phyloP scores from a whole-genome alignment of 64 coral and sea anemone genomes.

The Pachyseris speciosa region DNA sequence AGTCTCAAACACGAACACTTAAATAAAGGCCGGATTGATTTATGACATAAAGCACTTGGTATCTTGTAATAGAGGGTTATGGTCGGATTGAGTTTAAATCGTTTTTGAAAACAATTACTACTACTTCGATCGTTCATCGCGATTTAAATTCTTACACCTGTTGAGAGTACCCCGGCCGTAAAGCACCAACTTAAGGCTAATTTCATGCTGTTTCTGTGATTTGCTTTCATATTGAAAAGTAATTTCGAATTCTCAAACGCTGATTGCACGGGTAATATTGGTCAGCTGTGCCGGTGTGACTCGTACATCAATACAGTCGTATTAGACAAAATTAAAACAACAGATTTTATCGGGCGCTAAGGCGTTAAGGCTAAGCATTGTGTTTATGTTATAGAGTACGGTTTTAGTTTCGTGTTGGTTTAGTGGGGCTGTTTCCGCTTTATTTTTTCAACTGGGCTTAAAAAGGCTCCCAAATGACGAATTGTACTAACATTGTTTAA shows the following conservation, averaged over 20 bases:
- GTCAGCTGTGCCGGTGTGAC: conserved; percentile 12
- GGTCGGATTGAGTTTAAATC: neutral
- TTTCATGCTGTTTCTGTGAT: neutral
- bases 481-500: neutral
- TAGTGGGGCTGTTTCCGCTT: neutral
- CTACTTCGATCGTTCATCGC: no score
- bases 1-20: neutral
- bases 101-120: neutral
- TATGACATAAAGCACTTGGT: neutral
- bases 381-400: conserved; percentile 4
- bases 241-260: conserved; percentile 2
- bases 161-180: no score
- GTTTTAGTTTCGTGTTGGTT: conserved; percentile 23
- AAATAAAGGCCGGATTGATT: neutral
- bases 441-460: conserved; percentile 31
- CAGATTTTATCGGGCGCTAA: conserved; percentile 34
- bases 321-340: conserved; percentile 40
- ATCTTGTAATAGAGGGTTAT: neutral
- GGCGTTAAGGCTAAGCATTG: conserved; percentile 6
- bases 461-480: neutral
- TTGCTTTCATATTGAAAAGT: neutral
- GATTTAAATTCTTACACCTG: no score
- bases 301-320: neutral
- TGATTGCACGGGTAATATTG: conserved; percentile 43
- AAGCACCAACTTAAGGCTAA: no score